Conservation (phyloP, 2,888 invertebrate species). For the Xanthia icteritia region DNA sequence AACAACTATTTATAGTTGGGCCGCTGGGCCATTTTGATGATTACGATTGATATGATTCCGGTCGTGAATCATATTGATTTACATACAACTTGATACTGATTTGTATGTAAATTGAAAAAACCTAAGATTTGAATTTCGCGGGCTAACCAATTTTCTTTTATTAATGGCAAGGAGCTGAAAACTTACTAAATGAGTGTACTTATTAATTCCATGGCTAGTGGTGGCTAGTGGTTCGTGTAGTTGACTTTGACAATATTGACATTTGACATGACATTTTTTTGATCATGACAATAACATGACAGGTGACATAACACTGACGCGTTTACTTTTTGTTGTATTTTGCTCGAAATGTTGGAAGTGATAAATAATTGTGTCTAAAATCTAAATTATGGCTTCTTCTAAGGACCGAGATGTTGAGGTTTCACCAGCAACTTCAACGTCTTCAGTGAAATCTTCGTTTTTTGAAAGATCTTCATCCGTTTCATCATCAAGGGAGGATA, state of each 20-base stretch:
- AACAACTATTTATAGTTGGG: not conserved
- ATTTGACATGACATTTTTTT: too few species aligned
- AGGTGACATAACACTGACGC: constrained; percentile 56
- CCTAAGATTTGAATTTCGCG: not conserved
- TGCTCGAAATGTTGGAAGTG: constrained; percentile 71
- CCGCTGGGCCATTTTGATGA: not conserved
- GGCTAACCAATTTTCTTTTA: not conserved
- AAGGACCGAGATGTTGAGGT: constrained; percentile 78
- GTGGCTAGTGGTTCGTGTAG: too few species aligned
- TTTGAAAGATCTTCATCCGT: constrained; percentile 85
- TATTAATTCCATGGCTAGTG: not conserved
- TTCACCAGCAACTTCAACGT: constrained; percentile 82
- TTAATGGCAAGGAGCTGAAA: not conserved
- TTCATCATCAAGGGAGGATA: constrained; percentile 83
- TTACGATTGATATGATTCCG: not conserved
- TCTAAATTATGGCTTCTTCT: constrained; percentile 81
- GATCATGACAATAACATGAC: constrained; percentile 17
- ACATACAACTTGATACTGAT: not conserved
- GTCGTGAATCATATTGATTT: not conserved
- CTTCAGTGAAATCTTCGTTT: constrained; percentile 79
- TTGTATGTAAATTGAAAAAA: too few species aligned
- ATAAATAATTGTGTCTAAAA: constrained; percentile 64
- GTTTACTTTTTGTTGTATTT: constrained; percentile 66
- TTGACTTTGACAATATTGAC: not conserved
- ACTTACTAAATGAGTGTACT: not conserved